phyloP scores from a whole-genome alignment of 2,113 vertebrate genomes.

The Neolamprologus modestus region DNA sequence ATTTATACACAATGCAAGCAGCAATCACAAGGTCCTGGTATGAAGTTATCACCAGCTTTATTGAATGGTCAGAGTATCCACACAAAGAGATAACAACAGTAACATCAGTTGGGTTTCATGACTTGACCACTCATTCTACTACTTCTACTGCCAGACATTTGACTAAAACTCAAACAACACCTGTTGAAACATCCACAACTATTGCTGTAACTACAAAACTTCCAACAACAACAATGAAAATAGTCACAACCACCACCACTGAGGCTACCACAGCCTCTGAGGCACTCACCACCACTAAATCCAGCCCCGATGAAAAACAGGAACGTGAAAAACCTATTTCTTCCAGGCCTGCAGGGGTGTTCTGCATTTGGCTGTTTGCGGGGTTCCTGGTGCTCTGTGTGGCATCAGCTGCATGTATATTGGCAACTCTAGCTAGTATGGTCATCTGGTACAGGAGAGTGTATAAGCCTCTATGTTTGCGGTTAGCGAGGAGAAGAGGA shows the following conservation, averaged over 20 bases:
- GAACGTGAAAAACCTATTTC: accelerated
- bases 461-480: slow-evolving; percentile 14
- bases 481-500: not conserved
- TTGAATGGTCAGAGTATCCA: not conserved
- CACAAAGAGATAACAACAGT: not conserved
- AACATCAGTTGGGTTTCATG: not conserved
- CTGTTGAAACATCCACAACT: accelerated
- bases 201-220: not conserved
- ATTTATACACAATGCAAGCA: not conserved
- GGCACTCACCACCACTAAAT: not conserved
- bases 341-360: not conserved
- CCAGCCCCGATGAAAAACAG: not conserved
- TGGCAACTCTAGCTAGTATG: slow-evolving; percentile 1
- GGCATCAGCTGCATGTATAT: not conserved
- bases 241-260: not conserved
- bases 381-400: slow-evolving; percentile 37
- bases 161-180: not conserved
- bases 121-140: not conserved
- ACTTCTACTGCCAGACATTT: not conserved
- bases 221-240: accelerated
- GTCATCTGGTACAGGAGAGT: slow-evolving; percentile 30
- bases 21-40: not conserved
- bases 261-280: not conserved
- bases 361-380: slow-evolving; percentile 63
- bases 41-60: not conserved